These are phyloP conservation scores for Eulithis prunata DNA, from an alignment of 2,888 invertebrate genomes.

Conservation along the genomic window DNA sequence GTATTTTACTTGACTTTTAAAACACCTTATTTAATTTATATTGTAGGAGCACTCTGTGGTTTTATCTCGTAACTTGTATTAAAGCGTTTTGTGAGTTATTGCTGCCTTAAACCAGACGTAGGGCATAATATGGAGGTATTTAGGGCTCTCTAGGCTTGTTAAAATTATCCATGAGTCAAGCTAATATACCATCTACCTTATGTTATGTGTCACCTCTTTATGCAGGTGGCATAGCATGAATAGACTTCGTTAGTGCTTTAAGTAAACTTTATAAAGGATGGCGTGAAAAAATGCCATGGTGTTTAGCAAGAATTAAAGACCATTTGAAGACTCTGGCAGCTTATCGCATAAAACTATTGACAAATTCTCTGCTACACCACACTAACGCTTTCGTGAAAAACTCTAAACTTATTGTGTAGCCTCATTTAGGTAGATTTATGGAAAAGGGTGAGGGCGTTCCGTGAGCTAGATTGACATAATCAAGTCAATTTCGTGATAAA, in stretches of 20 bases:
- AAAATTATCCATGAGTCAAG: slow-evolving; percentile 6
- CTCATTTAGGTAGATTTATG: slow-evolving; percentile 4
- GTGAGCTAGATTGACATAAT: slow-evolving; percentile 20
- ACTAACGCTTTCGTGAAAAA: background rate
- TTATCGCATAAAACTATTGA: background rate
- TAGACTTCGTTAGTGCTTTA: slow-evolving; percentile 28
- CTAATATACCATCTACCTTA: background rate
- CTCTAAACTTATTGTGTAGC: background rate
- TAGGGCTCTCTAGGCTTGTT: background rate
- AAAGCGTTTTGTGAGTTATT: no score
- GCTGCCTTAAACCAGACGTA: background rate
- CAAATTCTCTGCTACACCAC: background rate
- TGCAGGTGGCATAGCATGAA: slow-evolving; percentile 13
- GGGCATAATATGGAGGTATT: background rate
- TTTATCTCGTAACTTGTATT: no score
- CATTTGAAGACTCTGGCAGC: background rate
- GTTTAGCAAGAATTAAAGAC: no score
- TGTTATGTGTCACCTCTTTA: background rate
- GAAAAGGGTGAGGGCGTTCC: slow-evolving; percentile 1
- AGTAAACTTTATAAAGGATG: background rate
- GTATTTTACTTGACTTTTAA: no score
- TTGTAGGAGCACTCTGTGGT: no score
- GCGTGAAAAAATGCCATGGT: no score
- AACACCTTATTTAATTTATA: no score
- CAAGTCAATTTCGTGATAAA: slow-evolving; percentile 44